A percentile compares a stretch with the other conserved stretches of the same genome.
Conservation (phyloP, 2,888 invertebrate species). For the Campoplex capitator region DNA sequence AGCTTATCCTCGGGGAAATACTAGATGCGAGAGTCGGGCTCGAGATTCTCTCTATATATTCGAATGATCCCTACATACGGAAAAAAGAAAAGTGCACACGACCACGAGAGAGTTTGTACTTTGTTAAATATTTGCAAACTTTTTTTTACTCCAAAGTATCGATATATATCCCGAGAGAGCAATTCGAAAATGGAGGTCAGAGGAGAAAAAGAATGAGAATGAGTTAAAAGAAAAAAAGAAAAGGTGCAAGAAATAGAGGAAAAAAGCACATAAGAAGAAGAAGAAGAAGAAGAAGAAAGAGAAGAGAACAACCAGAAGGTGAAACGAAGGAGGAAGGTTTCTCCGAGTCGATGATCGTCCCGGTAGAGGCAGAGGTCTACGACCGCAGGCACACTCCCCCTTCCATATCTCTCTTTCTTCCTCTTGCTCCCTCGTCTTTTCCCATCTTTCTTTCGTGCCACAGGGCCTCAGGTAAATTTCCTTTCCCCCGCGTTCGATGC, state of each 20-base stretch:
- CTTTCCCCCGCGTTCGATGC: not conserved
- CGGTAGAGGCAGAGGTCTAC: conserved; percentile 59
- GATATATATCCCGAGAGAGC: not conserved
- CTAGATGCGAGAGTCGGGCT: not conserved
- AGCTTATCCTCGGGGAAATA: not conserved
- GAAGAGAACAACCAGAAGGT: not conserved
- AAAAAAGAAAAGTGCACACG: not conserved
- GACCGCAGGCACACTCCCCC: conserved; percentile 57
- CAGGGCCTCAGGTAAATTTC: conserved; percentile 44
- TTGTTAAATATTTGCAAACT: not conserved
- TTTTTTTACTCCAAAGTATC: not conserved
- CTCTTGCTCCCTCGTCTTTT: conserved; percentile 6
- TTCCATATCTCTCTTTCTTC: conserved; percentile 23
- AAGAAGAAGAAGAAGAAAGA: conserved; percentile 3
- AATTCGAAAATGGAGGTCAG: not conserved
- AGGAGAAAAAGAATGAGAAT: conserved; percentile 4
- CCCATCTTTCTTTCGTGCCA: conserved; percentile 34
- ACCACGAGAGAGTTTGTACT: not conserved
- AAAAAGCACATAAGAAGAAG: not conserved
- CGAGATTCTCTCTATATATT: not conserved
- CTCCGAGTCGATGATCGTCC: conserved; percentile 64
- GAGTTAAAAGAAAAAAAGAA: not conserved
- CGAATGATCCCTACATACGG: not conserved
- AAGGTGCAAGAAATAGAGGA: not conserved
- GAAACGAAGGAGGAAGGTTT: conserved; percentile 41